phyloP scores from a whole-genome alignment of 2,888 invertebrate species.

The Catocala nupta region DNA sequence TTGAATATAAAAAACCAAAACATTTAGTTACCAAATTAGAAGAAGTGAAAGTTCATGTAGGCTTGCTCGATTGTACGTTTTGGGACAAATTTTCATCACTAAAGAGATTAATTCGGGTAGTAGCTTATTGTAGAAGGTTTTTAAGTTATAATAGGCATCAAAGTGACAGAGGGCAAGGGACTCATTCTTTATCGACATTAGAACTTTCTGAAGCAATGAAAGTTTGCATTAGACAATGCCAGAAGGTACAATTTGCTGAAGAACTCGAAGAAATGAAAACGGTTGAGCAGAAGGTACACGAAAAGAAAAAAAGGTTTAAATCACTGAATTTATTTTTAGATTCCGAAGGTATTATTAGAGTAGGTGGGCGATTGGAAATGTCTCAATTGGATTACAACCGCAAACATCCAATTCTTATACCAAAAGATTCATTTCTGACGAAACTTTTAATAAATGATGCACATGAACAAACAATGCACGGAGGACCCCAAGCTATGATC shows the following conservation, averaged over 20 bases:
- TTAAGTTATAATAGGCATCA: neutral
- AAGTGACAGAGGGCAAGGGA: neutral
- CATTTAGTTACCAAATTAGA: neutral
- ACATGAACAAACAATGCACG: slow-evolving; percentile 4
- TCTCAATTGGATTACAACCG: no score
- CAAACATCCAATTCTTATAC: no score
- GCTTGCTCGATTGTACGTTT: no score
- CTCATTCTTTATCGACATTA: neutral
- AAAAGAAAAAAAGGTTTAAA: neutral
- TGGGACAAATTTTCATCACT: neutral
- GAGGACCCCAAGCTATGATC: slow-evolving; percentile 6
- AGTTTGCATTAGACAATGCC: no score
- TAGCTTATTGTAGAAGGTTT: neutral
- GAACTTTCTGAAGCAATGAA: neutral
- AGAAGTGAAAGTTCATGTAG: neutral
- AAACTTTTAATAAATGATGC: neutral
- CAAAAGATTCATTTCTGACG: neutral
- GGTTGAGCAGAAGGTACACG: neutral
- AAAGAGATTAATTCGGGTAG: neutral
- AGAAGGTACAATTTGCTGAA: no score
- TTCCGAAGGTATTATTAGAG: no score
- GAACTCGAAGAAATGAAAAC: no score
- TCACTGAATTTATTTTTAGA: no score
- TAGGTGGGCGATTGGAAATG: no score
- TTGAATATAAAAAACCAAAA: neutral